Conservation (phyloP, 1,140 invertebrate genomes). For the Drosophila paulistorum region DNA sequence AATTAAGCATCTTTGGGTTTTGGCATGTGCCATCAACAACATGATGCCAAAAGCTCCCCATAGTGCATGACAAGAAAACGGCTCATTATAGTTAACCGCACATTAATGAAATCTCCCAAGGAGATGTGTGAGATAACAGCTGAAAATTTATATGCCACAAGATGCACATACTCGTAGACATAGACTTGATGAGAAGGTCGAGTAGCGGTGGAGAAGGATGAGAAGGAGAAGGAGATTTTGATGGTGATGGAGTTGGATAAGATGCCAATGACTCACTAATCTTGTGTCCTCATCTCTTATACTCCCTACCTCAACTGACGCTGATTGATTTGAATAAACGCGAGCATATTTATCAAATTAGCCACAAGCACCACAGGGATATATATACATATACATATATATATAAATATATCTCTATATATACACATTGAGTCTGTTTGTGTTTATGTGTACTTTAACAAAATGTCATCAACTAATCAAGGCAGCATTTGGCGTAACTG, state of each 20-base stretch:
- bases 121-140: conserved; percentile 48
- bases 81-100: conserved; percentile 76
- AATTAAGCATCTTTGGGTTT: conserved; percentile 19
- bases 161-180: conserved; percentile 37
- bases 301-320: conserved; percentile 52
- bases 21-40: conserved; percentile 34
- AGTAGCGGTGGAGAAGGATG: conserved; percentile 10
- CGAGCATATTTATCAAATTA: conserved; percentile 81
- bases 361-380: conserved; percentile 54
- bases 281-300: not conserved
- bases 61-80: conserved; percentile 27
- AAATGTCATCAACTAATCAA: conserved; percentile 80
- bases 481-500: conserved; percentile 35
- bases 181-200: conserved; percentile 6
- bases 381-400: no score
- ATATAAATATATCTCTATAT: conserved; percentile 6
- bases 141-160: conserved; percentile 65
- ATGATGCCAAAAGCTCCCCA: conserved; percentile 29
- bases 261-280: conserved; percentile 20
- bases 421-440: not conserved
- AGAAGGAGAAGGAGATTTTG: not conserved
- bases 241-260: conserved; percentile 15
- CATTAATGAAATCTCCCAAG: conserved; percentile 73
- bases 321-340: conserved; percentile 82
- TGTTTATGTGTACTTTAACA: conserved; percentile 32